Base-by-base conservation (phyloP, 2,888 invertebrate genomes). In the Stenoptilia bipunctidactyla region DNA sequence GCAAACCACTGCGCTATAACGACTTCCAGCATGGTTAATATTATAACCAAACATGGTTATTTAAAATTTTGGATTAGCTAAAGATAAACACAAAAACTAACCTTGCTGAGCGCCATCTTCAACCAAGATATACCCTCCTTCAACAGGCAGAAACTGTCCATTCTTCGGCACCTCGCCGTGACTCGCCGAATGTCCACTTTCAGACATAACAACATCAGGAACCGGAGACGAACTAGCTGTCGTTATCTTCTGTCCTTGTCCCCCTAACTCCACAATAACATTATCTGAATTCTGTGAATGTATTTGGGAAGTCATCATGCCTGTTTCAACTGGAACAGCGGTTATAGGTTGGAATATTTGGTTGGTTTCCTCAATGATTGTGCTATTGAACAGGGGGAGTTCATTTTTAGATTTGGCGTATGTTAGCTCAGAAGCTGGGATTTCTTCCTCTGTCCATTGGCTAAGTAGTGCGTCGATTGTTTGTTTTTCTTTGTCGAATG, bases 391-490 rank as follows among this genome's bases (percentile, higher is more conserved):
- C 47, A 80, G 77, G 1, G 75, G 64, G 1, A 79, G 37, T 27
- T 75, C 74, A 35, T 47, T 48, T 13, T 40, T 48, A 9, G 8
- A 47, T 39, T 34, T 44, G 5, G 47, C 46, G 39, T 51, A 51
- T 1, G 41, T 42, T 1, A 71, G 48, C 46, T 80, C 82, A 0
- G 64, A 47, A 40, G 67, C 71, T 0, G 82, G 82, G 0, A 74
- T 52, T 3, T 82, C 84, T 20, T 85, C 85, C 40, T 85, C 85
- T 0, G 66, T 70, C 85, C 85, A 85, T 49, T 85, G 84, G 50
- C 76, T 79, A 38, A 85, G 69, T 0, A 85, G 56, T 0, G 65
- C 69, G 44, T 76, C 79, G 14, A 85, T 80, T 6, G 82, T 79
- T 50, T 70, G 66, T 30, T 79, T 67, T 27, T 82, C 83, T 42